Evolutionary conservation across 2,113 vertebrate species (phyloP).

Genomic region (Leuciscus idus): DNA sequence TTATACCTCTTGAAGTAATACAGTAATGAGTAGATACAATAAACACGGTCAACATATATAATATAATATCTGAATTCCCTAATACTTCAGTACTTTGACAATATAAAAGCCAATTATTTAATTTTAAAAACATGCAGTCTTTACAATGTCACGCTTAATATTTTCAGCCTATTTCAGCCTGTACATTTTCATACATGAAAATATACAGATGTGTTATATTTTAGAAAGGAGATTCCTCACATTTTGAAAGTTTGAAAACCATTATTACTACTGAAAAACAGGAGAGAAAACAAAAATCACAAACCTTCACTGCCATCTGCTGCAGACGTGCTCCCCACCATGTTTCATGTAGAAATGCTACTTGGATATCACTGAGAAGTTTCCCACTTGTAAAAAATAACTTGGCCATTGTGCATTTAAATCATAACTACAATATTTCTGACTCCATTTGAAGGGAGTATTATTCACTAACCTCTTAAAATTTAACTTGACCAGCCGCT

Average conservation of each 20-base stretch:
- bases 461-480: not conserved
- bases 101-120: not conserved
- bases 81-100: not conserved
- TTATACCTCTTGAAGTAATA: not conserved
- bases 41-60: not conserved
- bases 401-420: not conserved
- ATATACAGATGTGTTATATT: not conserved
- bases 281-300: not conserved
- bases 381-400: not conserved
- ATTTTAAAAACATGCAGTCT: not conserved
- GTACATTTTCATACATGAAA: not conserved
- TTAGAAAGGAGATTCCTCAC: not conserved
- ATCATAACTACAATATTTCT: not conserved
- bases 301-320: not conserved
- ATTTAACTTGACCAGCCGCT: not conserved
- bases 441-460: not conserved
- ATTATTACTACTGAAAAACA: not conserved
- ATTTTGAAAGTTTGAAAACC: not conserved
- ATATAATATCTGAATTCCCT: not conserved
- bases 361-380: not conserved
- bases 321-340: not conserved
- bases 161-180: not conserved
- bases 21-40: not conserved
- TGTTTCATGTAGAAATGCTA: not conserved
- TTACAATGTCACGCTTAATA: not conserved